Conservation (phyloP, 2,113 vertebrate species). For the Anhinga rufa region DNA sequence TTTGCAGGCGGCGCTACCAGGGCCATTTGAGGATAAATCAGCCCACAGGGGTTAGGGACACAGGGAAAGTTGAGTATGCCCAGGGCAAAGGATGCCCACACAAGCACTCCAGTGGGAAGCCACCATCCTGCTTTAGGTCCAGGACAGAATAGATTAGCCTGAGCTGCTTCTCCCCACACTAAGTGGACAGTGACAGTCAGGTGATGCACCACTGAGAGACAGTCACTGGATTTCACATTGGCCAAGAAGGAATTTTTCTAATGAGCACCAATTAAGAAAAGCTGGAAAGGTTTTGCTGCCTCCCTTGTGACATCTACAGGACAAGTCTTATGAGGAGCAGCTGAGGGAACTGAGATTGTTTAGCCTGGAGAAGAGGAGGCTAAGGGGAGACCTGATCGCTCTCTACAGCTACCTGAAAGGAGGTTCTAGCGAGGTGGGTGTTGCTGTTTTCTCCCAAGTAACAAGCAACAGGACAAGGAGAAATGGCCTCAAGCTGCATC, state of each 20-base stretch:
- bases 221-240: neutral
- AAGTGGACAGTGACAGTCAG: neutral
- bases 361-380: neutral
- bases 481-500: neutral
- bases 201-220: neutral
- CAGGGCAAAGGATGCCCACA: neutral
- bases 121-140: neutral
- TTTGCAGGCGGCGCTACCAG: neutral
- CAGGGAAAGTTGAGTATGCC: neutral
- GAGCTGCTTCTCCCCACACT: neutral
- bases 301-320: neutral
- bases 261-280: neutral
- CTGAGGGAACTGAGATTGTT: neutral
- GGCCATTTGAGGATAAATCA: neutral
- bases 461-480: neutral
- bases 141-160: neutral
- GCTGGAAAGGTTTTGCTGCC: neutral
- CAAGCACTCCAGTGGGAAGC: neutral
- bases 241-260: neutral
- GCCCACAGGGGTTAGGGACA: too few species aligned
- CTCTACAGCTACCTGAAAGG: neutral
- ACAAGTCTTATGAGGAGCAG: neutral
- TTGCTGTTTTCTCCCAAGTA: neutral
- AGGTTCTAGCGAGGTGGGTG: accelerated
- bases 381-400: neutral